phyloP scores from a whole-genome alignment of 2,888 invertebrate genomes.

The Stenoptilia bipunctidactyla region DNA sequence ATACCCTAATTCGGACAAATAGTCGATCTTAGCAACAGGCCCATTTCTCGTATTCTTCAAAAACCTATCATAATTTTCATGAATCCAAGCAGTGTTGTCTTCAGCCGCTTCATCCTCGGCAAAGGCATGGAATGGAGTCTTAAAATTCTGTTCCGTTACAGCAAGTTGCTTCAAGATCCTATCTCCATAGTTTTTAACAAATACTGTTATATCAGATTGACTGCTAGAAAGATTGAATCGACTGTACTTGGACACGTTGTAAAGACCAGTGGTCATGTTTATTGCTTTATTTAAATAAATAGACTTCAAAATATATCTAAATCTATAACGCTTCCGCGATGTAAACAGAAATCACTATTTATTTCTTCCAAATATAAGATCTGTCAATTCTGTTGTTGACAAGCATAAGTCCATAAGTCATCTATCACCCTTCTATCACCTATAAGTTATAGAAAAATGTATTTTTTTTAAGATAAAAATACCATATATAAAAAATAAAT shows the following conservation, averaged over 20 bases:
- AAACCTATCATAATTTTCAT: constrained; percentile 39
- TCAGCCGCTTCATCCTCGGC: constrained; percentile 25
- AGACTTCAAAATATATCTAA: too few relatives aligned
- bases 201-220: constrained; percentile 35
- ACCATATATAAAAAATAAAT: too few relatives aligned
- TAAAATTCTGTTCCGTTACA: constrained; percentile 22
- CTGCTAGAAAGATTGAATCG: constrained; percentile 31
- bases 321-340: too few relatives aligned
- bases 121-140: constrained; percentile 33
- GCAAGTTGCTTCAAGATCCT: constrained; percentile 30
- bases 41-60: constrained; percentile 37
- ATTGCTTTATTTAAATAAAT: too few relatives aligned
- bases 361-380: too few relatives aligned
- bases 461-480: too few relatives aligned
- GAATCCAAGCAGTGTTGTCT: constrained; percentile 29
- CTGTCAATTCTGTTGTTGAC: too few relatives aligned
- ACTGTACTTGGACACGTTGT: constrained; percentile 28
- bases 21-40: constrained; percentile 24
- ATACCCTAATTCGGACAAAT: constrained; percentile 36
- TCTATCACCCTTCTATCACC: too few relatives aligned
- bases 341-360: too few relatives aligned
- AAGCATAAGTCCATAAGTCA: too few relatives aligned
- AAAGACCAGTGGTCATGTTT: constrained; percentile 23
- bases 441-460: too few relatives aligned
- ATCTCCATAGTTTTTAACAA: constrained; percentile 35